These are phyloP conservation scores for Gila robusta DNA, from an alignment of 2,797 vertebrate species.

Conservation along the genomic window DNA sequence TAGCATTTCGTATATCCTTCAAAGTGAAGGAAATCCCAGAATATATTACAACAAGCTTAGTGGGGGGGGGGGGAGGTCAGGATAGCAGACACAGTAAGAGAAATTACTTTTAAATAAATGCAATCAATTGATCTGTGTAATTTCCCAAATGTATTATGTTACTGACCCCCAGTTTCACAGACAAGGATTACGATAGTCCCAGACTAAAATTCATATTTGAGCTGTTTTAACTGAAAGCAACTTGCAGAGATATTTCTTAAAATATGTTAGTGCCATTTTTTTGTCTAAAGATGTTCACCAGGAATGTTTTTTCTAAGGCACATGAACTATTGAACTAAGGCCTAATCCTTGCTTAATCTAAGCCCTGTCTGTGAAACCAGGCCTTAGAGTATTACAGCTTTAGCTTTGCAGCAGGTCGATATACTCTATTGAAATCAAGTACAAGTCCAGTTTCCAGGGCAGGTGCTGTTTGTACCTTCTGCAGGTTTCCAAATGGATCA, in stretches of 20 bases:
- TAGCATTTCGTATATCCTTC: too few relatives aligned
- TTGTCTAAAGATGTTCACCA: too few relatives aligned
- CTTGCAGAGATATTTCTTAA: too few relatives aligned
- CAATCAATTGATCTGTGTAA: background rate
- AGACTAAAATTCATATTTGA: too few relatives aligned
- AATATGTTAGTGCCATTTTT: too few relatives aligned
- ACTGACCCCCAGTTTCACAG: background rate
- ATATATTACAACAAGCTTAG: background rate
- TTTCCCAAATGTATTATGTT: background rate
- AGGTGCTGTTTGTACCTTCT: background rate
- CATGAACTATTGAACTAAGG: background rate
- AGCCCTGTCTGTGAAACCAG: background rate
- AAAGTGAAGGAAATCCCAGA: background rate
- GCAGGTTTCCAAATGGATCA: background rate
- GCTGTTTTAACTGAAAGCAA: too few relatives aligned
- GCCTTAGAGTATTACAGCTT: background rate
- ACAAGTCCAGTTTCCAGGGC: background rate
- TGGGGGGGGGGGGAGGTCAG: too few relatives aligned
- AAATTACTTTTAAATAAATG: background rate
- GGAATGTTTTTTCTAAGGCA: too few relatives aligned
- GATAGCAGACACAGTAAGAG: background rate
- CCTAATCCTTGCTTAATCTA: background rate
- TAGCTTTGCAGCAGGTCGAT: background rate
- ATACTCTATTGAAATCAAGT: background rate
- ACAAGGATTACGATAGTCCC: too few relatives aligned